Percentiles rank a stretch among this genome's conserved stretches.
Conservation (phyloP, 2,888 invertebrate species). For the Melolontha melolontha region DNA sequence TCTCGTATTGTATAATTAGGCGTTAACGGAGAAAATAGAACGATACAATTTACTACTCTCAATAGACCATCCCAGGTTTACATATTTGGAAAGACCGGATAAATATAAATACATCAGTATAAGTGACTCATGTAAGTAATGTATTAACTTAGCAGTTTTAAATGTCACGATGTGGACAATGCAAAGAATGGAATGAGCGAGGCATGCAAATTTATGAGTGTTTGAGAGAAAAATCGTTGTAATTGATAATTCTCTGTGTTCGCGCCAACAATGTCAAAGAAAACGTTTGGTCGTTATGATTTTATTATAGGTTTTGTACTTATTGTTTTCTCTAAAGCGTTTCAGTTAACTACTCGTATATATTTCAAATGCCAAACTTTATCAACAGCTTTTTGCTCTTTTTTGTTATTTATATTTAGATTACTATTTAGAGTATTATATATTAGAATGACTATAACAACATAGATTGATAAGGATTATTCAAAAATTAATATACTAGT, state of each 20-base stretch:
- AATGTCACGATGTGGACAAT: constrained; percentile 54
- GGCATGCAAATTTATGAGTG: constrained; percentile 51
- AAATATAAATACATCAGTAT: constrained; percentile 53
- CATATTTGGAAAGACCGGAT: constrained; percentile 56
- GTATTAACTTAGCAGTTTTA: constrained; percentile 55
- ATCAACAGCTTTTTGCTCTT: too few species aligned
- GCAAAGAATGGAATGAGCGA: constrained; percentile 48
- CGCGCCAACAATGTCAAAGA: constrained; percentile 33
- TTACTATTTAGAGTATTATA: too few species aligned
- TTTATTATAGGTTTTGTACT: constrained; percentile 7
- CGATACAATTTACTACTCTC: constrained; percentile 21
- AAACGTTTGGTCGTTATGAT: constrained; percentile 8
- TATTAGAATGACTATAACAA: too few species aligned
- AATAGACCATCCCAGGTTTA: constrained; percentile 45
- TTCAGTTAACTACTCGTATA: neutral
- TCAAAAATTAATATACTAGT: too few species aligned
- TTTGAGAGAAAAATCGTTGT: constrained; percentile 48
- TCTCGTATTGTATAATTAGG: constrained; percentile 36
- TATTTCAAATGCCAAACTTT: neutral
- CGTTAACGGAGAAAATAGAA: constrained; percentile 32
- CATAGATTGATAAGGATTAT: too few species aligned
- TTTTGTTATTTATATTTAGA: too few species aligned
- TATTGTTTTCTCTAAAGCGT: neutral
- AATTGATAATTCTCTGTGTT: constrained; percentile 44
- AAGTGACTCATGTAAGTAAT: constrained; percentile 56